A percentile compares a stretch with the other conserved stretches of the same genome.
These are phyloP conservation scores for Ascidia mentula DNA, from an alignment of 23 tunicate genomes.

Conservation along the genomic window DNA sequence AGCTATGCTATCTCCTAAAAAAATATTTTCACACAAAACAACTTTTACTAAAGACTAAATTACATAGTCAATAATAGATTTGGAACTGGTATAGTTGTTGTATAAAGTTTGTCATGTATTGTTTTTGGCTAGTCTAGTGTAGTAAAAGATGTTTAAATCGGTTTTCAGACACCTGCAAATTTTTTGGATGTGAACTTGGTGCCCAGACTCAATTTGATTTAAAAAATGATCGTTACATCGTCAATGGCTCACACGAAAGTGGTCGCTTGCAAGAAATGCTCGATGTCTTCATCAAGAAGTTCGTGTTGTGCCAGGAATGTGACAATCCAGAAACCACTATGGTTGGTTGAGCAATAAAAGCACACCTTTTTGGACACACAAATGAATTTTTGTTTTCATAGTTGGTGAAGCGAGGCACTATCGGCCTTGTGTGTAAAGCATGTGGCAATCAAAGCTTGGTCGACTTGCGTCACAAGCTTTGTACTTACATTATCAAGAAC, in stretches of 20 bases:
- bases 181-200: conserved; percentile 96
- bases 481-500: conserved; percentile 91
- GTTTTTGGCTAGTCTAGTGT: no score
- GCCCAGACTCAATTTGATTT: conserved; percentile 97
- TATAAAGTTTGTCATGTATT: no score
- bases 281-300: conserved; percentile 86
- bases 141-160: no score
- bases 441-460: conserved; percentile 93
- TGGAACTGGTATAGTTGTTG: no score
- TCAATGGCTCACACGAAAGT: conserved; percentile 96
- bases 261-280: conserved; percentile 88
- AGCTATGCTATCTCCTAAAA: no score
- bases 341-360: conserved; percentile 22
- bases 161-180: conserved; percentile 90
- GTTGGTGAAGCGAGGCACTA: conserved; percentile 83
- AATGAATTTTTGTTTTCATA: neutral
- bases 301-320: conserved; percentile 89
- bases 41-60: no score
- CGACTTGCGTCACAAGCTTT: conserved; percentile 88
- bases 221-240: conserved; percentile 92
- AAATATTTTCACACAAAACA: no score
- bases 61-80: no score
- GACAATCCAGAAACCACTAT: conserved; percentile 97
- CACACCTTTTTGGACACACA: neutral
- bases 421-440: conserved; percentile 90